Base-by-base conservation (phyloP, 2,797 vertebrate genomes). In the Salarias fasciatus region DNA sequence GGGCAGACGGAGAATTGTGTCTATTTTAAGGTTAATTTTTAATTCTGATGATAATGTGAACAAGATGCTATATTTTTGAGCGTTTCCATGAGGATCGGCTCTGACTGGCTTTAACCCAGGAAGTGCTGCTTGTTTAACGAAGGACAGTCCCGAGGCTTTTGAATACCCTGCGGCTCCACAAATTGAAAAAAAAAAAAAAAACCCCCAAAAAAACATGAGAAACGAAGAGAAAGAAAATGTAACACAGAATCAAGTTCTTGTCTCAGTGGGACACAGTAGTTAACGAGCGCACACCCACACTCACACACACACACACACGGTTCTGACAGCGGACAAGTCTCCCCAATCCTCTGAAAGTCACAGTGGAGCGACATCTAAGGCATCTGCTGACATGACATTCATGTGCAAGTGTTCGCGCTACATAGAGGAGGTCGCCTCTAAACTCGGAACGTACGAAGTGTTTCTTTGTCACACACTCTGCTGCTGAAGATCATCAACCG, bases 341-440 rank as follows among this genome's bases (percentile, higher is more conserved):
- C n/a, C n/a, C n/a, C n/a, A n/a, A 12, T 1, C 4, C 2, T 9
- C 38, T 4, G 15, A 12, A 35, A 33, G 45, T 68, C 67, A 54
- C 36, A 55, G 45, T 14, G 53, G 40, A 62, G 56, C 1, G 42
- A 79, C 57, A 63, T 70, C 62, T 77, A 81, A 85, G 82, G 72
- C 75, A 63, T 70, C 53, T 52, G 54, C 61, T 62, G 66, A 71
- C 63, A 30, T 11, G 45, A 72, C 69, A 61, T 69, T 48, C 51
- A 74, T 72, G 67, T 82, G 75, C 75, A 77, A 71, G 53, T 35
- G 12, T 59, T 18, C 60, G 40, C 29, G 53, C 31, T 41, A 57
- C 62, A 51, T 11, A 29, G 18, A 74, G 49, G 58, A 31, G 55
- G 31, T 14, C 0, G 0, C 1, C 1, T 42, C 3, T 6, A 48